Base-by-base conservation (phyloP, 2,888 invertebrate species). In the Ochropleura leucogaster region DNA sequence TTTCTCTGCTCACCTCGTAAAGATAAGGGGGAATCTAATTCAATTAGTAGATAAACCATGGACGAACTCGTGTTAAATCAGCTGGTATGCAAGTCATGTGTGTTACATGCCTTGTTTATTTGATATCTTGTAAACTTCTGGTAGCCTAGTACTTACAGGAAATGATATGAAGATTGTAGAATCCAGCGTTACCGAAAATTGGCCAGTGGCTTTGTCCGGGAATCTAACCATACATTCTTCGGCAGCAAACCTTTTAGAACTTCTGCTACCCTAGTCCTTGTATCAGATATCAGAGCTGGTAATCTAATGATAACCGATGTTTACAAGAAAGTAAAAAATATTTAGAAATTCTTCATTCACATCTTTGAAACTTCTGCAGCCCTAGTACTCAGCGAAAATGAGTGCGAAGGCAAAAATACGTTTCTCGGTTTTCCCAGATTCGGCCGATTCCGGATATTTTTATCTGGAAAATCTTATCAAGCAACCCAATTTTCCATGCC, bases 21-120 rank as follows among this genome's bases (percentile, higher is more conserved):
- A 67, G 83, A 83, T 81, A 81, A 72, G 42, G 6, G 14, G 40
- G 16, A 46, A 72, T 73, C 63, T 47, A 51, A 83, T 68, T 73
- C 30, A 55, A 12, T 70, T 4, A 46, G 4, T 12, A 68, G 67
- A 83, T 83, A 83, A 70, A 59, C 20, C 7, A 49, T 16, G 30
- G 18, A 69, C n/a, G 46, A 59, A 51, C 71, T 64, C 44, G 46
- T 68, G 67, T 44, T 40, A 20, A 68, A 79, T 70, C 84, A 79
- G 69, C 79, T 70, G 84, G 57, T 83, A 20, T 51, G 20, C 14
- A 14, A 18, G 62, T 1, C 62, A 53, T 10, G 18, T 47, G 47
- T 44, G 49, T 72, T 12, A 47, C 42, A n/a, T 47, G 60, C 30
- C 14, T 5, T 77, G 14, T 44, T 49, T 47, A 42, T n/a, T 9